A percentile compares a stretch with the other conserved stretches of the same genome.
These are phyloP conservation scores for Fopius arisanus DNA, from an alignment of 1,140 invertebrate species.

Conservation along the genomic window DNA sequence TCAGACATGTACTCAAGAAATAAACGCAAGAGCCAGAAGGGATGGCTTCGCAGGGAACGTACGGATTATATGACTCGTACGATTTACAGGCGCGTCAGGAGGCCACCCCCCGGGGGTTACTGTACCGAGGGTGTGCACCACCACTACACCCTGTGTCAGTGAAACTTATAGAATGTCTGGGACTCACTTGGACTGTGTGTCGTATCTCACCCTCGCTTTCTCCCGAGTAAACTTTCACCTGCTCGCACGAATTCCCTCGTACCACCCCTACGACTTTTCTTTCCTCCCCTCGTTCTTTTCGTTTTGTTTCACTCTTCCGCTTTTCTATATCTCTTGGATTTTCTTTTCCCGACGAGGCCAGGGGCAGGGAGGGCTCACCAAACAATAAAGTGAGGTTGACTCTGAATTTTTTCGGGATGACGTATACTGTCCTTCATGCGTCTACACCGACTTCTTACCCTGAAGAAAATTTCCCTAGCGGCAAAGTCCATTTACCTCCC, in stretches of 20 bases:
- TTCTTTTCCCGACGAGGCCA: background rate
- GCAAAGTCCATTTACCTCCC: slow-evolving; percentile 33
- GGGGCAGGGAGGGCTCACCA: slow-evolving; percentile 38
- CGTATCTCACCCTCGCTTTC: slow-evolving; percentile 29
- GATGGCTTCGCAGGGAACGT: slow-evolving; percentile 16
- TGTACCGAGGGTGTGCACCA: slow-evolving; percentile 13
- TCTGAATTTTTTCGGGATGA: slow-evolving; percentile 45
- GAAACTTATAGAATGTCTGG: slow-evolving; percentile 24
- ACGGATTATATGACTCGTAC: slow-evolving; percentile 35
- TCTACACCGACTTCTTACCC: background rate
- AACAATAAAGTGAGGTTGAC: slow-evolving; percentile 52
- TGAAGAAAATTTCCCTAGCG: slow-evolving; percentile 50
- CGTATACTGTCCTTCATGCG: background rate
- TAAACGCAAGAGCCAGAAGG: slow-evolving; percentile 17
- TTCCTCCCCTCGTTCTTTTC: slow-evolving; percentile 8
- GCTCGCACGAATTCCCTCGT: slow-evolving; percentile 9
- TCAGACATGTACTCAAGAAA: slow-evolving; percentile 29
- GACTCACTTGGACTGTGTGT: slow-evolving; percentile 13
- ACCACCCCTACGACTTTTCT: background rate
- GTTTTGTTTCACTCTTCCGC: background rate
- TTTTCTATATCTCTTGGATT: background rate
- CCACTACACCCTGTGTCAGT: background rate
- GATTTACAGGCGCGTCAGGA: slow-evolving; percentile 35
- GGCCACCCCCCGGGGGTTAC: slow-evolving; percentile 26
- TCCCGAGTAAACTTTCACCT: slow-evolving; percentile 30